Base-by-base conservation (phyloP, 2,113 vertebrate species). In the Furnarius figulus region DNA sequence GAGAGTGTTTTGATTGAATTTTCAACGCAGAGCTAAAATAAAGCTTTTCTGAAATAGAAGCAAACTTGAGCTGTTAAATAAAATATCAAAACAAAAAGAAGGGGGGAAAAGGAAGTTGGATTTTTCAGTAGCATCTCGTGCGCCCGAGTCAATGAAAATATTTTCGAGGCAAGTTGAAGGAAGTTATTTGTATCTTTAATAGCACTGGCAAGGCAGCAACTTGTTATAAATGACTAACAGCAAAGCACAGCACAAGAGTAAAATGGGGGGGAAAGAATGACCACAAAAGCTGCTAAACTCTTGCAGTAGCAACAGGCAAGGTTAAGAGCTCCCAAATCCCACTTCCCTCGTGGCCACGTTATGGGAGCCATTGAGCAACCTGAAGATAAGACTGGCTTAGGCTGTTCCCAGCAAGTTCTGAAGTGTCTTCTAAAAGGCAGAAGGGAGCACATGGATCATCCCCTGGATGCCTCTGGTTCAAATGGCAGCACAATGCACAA, bases 11-110 rank as follows among this genome's bases (percentile, higher is more conserved):
- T 44, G 87, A 82, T 65, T 49, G 87, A 82, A 46, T 89, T 87
- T 94, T 94, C 81, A 59, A 46, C 37, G 2, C 7, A 4, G 68
- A 95, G 74, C 68, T 94, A 95, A 97, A 97, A 95, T 92, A 81
- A 84, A 95, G 39, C 65, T 53, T 82, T 73, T 70, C 79, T 77
- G 72, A 78, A 87, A 92, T 61, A 79, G 81, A 70, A 87, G 53
- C n/a, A 80, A 90, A 77, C 9, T 81, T 13, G 33, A 94, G 87
- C 66, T 87, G 74, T 89, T 92, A 86, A 93, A 85, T 85, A 77
- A 92, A 90, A 61, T 49, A 93, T 25, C 79, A 78, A 86, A 66
- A 92, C 9, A 20, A 89, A 58, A 67, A 62, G 30, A 22, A 55
- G 3, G 23, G 12, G 9, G 7, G 10, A 39, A 23, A 90, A 61